Percentiles rank a stretch among this genome's conserved stretches.
Conservation (phyloP, 2,797 vertebrate genomes). For the Pogonophryne albipinna region DNA sequence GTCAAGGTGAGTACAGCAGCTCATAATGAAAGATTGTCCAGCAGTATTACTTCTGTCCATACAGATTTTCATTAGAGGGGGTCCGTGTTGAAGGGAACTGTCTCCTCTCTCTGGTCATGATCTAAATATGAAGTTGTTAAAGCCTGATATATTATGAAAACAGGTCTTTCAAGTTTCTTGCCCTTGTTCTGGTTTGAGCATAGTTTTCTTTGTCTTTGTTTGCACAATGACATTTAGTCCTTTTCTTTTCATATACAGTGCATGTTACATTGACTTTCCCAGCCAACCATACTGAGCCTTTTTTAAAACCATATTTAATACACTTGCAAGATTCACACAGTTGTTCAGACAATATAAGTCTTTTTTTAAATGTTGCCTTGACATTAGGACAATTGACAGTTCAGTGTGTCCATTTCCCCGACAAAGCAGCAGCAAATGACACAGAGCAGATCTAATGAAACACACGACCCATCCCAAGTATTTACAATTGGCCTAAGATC, state of each 20-base stretch:
- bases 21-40: conserved; percentile 39
- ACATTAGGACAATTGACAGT: not conserved
- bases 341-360: no score
- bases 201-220: not conserved
- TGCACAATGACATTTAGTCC: no score
- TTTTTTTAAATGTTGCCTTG: not conserved
- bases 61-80: conserved; percentile 29
- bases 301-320: not conserved
- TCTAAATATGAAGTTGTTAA: conserved; percentile 25
- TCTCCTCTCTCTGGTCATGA: conserved; percentile 11
- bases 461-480: conserved; percentile 4
- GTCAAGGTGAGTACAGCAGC: conserved; percentile 29
- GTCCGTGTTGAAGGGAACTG: conserved; percentile 30
- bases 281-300: not conserved
- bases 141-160: not conserved
- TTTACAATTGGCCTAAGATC: conserved; percentile 29
- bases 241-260: not conserved
- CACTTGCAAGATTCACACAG: no score
- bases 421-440: conserved; percentile 7
- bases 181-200: conserved; percentile 2
- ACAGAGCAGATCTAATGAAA: not conserved
- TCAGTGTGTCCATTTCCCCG: not conserved
- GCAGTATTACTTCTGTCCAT: conserved; percentile 20
- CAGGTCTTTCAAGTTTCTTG: conserved; percentile 6
- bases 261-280: not conserved